phyloP scores from a whole-genome alignment of 2,113 vertebrate species.

The Natator depressus region DNA sequence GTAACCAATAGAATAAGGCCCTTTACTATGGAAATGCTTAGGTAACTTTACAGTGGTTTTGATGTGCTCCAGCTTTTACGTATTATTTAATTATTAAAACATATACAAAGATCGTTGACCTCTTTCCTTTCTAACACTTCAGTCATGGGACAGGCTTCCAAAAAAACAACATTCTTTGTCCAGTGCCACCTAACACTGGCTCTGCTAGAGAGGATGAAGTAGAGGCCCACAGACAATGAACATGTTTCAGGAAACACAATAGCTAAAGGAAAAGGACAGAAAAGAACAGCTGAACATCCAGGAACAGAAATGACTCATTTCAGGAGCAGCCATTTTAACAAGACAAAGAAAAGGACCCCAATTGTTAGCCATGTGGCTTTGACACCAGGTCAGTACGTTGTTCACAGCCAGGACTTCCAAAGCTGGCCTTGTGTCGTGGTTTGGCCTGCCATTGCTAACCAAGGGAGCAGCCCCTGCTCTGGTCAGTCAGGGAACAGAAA shows the following conservation, averaged over 20 bases:
- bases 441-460: fast-evolving
- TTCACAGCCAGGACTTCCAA: fast-evolving
- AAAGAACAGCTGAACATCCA: conserved; percentile 47
- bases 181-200: fast-evolving
- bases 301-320: conserved; percentile 52
- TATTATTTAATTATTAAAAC: background rate
- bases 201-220: background rate
- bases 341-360: background rate
- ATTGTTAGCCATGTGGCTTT: background rate
- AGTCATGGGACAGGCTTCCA: fast-evolving
- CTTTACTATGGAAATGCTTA: conserved; percentile 45
- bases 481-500: too few species aligned
- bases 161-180: background rate
- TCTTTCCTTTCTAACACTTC: background rate
- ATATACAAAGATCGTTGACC: background rate
- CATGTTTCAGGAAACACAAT: background rate
- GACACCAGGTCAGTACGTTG: background rate
- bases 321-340: background rate
- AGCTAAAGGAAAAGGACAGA: conserved; percentile 18
- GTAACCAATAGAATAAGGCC: fast-evolving
- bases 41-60: background rate
- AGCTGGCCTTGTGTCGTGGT: fast-evolving
- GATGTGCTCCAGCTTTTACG: background rate
- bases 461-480: too few species aligned
- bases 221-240: background rate